phyloP scores from a whole-genome alignment of 2,888 invertebrate species.

The Lasioglossum calceatum region DNA sequence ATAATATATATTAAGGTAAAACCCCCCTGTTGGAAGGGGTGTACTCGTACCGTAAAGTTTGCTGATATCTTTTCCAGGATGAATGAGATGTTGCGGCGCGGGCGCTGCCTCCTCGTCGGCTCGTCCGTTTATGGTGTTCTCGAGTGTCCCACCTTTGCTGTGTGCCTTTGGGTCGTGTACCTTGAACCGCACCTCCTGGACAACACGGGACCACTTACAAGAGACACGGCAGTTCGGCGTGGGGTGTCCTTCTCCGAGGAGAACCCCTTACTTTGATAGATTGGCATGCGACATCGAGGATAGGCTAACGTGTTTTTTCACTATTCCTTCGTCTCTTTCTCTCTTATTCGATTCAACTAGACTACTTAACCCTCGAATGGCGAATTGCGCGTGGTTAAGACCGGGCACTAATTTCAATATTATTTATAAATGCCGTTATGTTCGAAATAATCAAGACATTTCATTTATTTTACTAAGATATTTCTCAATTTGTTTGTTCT shows the following conservation, averaged over 20 bases:
- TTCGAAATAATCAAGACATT: neutral
- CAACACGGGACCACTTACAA: constrained; percentile 86
- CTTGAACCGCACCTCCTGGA: constrained; percentile 98
- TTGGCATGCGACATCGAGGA: constrained; percentile 78
- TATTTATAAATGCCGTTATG: neutral
- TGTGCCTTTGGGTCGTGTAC: constrained; percentile 97
- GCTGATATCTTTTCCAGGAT: constrained; percentile 96
- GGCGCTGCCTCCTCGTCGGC: constrained; percentile 89
- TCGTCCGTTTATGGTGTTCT: constrained; percentile 94
- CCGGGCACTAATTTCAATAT: neutral
- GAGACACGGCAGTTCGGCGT: constrained; percentile 84
- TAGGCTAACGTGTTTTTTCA: constrained; percentile 43
- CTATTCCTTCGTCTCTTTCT: neutral
- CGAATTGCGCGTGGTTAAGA: neutral
- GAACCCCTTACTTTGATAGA: constrained; percentile 78
- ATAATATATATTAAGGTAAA: neutral
- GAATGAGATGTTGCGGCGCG: constrained; percentile 91
- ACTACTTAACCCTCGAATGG: neutral
- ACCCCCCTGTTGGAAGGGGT: too few relatives aligned
- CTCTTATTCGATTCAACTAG: neutral
- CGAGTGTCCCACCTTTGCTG: constrained; percentile 95
- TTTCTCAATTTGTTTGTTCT: neutral
- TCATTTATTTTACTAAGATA: neutral
- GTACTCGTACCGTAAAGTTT: constrained; percentile 89
- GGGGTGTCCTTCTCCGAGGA: constrained; percentile 79